Conservation (phyloP, 2,113 vertebrate genomes). For the Aspidoscelis tigris region DNA sequence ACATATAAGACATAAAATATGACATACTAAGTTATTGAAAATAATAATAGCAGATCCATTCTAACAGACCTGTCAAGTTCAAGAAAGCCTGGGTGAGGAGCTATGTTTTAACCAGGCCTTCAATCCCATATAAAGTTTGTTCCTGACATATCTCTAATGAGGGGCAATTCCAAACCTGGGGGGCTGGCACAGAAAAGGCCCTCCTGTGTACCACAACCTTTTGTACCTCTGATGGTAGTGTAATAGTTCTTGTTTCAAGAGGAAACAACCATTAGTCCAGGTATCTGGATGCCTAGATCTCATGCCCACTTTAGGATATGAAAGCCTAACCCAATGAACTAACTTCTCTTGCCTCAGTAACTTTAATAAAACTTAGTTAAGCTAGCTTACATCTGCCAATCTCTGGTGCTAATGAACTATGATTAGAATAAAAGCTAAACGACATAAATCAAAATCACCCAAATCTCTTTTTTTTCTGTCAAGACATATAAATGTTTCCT, state of each 20-base stretch:
- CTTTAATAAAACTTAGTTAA: constrained; percentile 2
- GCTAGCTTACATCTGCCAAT: constrained; percentile 59
- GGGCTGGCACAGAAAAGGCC: too few species aligned
- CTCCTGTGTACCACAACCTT: too few species aligned
- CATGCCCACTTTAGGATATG: neutral
- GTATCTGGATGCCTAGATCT: neutral
- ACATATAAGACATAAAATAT: too few species aligned
- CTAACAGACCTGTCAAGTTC: too few species aligned
- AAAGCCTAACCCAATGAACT: neutral
- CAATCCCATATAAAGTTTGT: too few species aligned
- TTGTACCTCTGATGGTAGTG: too few species aligned
- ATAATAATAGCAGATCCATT: too few species aligned
- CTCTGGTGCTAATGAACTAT: constrained; percentile 61
- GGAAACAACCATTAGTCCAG: neutral
- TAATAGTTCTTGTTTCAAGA: neutral
- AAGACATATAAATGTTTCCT: constrained; percentile 76
- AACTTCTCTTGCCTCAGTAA: neutral
- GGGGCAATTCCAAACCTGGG: too few species aligned
- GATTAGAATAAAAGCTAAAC: constrained; percentile 68
- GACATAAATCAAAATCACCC: constrained; percentile 77
- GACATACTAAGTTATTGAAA: too few species aligned
- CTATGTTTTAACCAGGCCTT: too few species aligned
- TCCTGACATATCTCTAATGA: too few species aligned
- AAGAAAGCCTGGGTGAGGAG: too few species aligned
- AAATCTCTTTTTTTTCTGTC: constrained; percentile 77